Percentiles rank a stretch among this genome's conserved stretches.
Conservation (phyloP, 2,113 vertebrate genomes). For the Prietella phreatophila region DNA sequence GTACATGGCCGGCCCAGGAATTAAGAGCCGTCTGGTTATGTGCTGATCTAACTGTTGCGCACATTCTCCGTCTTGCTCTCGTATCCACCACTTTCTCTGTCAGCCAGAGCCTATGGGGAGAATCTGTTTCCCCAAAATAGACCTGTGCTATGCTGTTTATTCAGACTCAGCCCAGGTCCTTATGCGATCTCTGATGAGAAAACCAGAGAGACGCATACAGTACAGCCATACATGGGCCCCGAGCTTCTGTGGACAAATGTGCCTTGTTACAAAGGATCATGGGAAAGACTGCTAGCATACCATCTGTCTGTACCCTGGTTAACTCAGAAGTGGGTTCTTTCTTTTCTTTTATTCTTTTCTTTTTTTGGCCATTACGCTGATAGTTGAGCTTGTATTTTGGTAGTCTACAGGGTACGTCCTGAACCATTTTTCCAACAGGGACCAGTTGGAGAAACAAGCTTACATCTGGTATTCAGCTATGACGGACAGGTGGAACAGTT, state of each 20-base stretch:
- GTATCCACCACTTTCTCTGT: not conserved
- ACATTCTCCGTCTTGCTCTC: not conserved
- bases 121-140: slow-evolving; percentile 16
- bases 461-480: not conserved
- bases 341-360: too few species aligned
- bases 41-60: not conserved
- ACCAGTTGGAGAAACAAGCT: not conserved
- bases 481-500: not conserved
- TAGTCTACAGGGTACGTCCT: not conserved
- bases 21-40: slow-evolving; percentile 26
- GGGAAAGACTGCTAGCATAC: not conserved
- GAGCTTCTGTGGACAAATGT: not conserved
- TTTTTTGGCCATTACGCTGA: not conserved
- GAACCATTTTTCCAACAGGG: not conserved
- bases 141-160: slow-evolving; percentile 5
- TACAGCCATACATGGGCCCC: slow-evolving; percentile 27
- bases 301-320: slow-evolving; percentile 1
- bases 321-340: not conserved
- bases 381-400: not conserved
- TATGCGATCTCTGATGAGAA: slow-evolving; percentile 30
- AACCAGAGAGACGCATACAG: slow-evolving; percentile 1
- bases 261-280: not conserved
- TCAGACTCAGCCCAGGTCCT: slow-evolving; percentile 13
- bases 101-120: not conserved
- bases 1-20: slow-evolving; percentile 1